Evolutionary conservation across 1,140 invertebrate genomes (phyloP).

Genomic region (Papilio xuthus): DNA sequence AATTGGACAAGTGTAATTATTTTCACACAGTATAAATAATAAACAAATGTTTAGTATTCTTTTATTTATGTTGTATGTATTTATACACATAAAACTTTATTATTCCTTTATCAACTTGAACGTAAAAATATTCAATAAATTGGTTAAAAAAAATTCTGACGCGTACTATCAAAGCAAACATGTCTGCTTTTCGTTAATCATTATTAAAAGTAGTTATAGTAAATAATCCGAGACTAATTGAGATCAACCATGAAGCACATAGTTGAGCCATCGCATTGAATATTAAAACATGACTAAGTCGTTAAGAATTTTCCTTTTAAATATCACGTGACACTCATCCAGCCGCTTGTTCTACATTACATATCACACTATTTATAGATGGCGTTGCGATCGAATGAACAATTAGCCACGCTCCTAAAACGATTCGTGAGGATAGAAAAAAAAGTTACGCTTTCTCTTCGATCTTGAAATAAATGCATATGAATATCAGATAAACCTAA

Average conservation of each 20-base stretch:
- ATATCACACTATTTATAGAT: constrained; percentile 16
- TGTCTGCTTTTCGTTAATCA: background rate
- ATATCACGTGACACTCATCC: constrained; percentile 14
- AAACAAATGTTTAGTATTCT: background rate
- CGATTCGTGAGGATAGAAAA: constrained; percentile 2
- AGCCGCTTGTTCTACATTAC: background rate
- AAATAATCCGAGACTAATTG: constrained; percentile 6
- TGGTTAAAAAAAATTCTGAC: background rate
- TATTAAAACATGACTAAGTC: constrained; percentile 23
- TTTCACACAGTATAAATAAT: background rate
- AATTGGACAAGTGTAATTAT: constrained; percentile 12
- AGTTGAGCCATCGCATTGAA: background rate
- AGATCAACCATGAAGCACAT: background rate
- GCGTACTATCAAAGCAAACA: background rate
- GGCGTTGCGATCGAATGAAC: constrained; percentile 3
- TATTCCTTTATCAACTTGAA: background rate
- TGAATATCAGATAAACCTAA: background rate
- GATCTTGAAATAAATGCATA: background rate
- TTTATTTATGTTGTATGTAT: background rate
- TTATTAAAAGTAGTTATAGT: constrained; percentile 8
- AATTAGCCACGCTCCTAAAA: constrained; percentile 17
- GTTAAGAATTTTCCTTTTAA: constrained; percentile 19
- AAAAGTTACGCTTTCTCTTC: constrained; percentile 1
- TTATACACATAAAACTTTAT: background rate
- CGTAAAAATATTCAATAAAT: background rate